Evolutionary conservation across 2,888 invertebrate species (phyloP).

Genomic region (Quadriops clusia): DNA sequence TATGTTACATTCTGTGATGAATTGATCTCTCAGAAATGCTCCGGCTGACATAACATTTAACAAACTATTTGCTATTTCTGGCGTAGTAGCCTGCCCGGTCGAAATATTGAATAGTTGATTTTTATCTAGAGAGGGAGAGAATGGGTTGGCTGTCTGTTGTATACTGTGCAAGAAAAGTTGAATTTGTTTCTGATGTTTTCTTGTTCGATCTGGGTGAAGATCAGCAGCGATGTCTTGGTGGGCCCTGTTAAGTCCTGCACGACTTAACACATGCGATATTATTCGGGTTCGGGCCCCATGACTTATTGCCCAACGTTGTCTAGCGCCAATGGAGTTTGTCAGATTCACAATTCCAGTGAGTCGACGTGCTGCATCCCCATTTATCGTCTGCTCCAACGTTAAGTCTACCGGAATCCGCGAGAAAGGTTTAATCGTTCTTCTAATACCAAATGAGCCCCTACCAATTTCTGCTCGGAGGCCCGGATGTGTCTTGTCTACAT

Average conservation of each 20-base stretch:
- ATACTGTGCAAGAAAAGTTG: conserved; percentile 12
- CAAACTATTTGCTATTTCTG: conserved; percentile 15
- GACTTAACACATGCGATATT: too few relatives aligned
- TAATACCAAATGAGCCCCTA: conserved; percentile 19
- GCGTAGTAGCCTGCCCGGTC: conserved; percentile 18
- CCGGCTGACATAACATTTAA: conserved; percentile 14
- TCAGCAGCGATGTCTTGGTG: conserved; percentile 2
- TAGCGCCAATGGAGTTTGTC: not conserved
- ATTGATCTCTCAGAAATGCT: conserved; percentile 11
- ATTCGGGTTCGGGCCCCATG: not conserved
- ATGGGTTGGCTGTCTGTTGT: conserved; percentile 9
- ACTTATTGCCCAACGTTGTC: not conserved
- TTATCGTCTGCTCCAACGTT: conserved; percentile 21
- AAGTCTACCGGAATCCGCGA: conserved; percentile 18
- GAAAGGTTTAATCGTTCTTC: conserved; percentile 18
- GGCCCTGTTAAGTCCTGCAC: too few relatives aligned
- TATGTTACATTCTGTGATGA: conserved; percentile 16
- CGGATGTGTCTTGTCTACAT: conserved; percentile 18
- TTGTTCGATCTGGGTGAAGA: conserved; percentile 9
- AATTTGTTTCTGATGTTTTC: conserved; percentile 12
- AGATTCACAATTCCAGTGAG: not conserved
- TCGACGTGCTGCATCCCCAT: conserved; percentile 18
- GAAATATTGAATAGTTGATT: conserved; percentile 18
- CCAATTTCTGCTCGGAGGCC: conserved; percentile 13
- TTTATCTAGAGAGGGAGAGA: conserved; percentile 2